Evolutionary conservation across 2,888 invertebrate genomes (phyloP), one percentile per base, ranked within the genome.

Genomic region (Erpobdella octoculata): DNA sequence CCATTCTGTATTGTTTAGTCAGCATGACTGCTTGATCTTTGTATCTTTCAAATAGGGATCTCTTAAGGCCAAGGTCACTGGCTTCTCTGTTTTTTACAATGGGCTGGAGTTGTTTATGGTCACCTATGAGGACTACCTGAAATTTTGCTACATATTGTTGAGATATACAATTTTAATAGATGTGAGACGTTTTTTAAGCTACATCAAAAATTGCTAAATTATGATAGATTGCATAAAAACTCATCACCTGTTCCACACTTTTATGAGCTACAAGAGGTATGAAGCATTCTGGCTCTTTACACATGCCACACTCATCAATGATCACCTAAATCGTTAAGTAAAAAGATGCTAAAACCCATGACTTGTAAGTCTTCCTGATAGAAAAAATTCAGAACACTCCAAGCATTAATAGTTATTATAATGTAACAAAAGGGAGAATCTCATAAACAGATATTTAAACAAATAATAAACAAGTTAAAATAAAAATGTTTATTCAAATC

Each of bases 81-180:
- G 79, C 79, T 9, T 70, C 37, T 41, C 71, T 74, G 48, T 75
- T 77, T 65, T 74, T 77, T 38, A 81, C 76, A 41, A 81, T 79
- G 21, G 81, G 81, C 28, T 78, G 74, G 6, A 81, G 78, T 73
- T 81, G 81, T 71, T 78, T 78, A 72, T 80, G 80, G 71, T 81
- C 81, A 1, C 81, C 81, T 61, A 81, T 79, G 28, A 81, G 77
- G 12, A 81, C 78, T 8, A 75, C 61, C 58, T 73, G 64, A 2
- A 25, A n/a, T n/a, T n/a, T n/a, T n/a, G n/a, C n/a, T n/a, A n/a
- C n/a, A n/a, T n/a, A n/a, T n/a, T n/a, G n/a, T n/a, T n/a, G n/a
- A n/a, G n/a, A n/a, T n/a, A n/a, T n/a, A n/a, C n/a, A n/a, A n/a
- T n/a, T n/a, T n/a, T n/a, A n/a, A n/a, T n/a, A n/a, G n/a, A n/a